Evolutionary conservation across 2,797 vertebrate species (phyloP).

Genomic region (Acipenser oxyrinchus): DNA sequence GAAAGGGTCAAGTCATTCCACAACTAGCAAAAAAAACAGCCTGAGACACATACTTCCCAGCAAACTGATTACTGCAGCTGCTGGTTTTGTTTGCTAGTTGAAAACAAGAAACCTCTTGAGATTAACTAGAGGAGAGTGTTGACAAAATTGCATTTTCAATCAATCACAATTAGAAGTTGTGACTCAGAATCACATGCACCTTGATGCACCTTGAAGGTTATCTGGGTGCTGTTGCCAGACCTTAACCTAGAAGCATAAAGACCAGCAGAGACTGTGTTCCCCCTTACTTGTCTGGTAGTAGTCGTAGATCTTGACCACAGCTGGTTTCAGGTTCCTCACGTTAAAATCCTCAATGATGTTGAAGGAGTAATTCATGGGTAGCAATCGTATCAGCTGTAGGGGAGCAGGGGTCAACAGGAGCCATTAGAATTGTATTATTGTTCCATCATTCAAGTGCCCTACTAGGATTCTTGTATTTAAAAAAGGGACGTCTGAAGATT

Average conservation of each 20-base stretch:
- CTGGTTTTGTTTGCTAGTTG: too few species aligned
- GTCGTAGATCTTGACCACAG: conserved; percentile 51
- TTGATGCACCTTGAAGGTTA: too few species aligned
- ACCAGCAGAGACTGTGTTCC: background rate
- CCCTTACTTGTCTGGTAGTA: conserved; percentile 57
- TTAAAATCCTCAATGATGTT: conserved; percentile 31
- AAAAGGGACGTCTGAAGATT: too few species aligned
- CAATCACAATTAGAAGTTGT: too few species aligned
- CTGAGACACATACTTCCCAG: too few species aligned
- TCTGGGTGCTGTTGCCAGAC: background rate
- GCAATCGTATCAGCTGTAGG: conserved; percentile 33
- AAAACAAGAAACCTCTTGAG: background rate
- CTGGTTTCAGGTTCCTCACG: conserved; percentile 53
- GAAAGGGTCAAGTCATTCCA: too few species aligned
- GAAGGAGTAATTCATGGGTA: conserved; percentile 17
- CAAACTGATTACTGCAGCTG: too few species aligned
- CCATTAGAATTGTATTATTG: too few species aligned
- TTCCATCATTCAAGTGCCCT: too few species aligned
- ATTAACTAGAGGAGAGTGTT: background rate
- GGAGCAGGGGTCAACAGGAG: background rate
- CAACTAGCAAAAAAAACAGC: too few species aligned
- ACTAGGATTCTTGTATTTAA: too few species aligned
- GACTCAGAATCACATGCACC: too few species aligned
- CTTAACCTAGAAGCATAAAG: conserved; percentile 13
- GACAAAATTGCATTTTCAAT: background rate